Evolutionary conservation across 2,113 vertebrate species (phyloP).

Genomic region (Brachyhypopomus gauderio): DNA sequence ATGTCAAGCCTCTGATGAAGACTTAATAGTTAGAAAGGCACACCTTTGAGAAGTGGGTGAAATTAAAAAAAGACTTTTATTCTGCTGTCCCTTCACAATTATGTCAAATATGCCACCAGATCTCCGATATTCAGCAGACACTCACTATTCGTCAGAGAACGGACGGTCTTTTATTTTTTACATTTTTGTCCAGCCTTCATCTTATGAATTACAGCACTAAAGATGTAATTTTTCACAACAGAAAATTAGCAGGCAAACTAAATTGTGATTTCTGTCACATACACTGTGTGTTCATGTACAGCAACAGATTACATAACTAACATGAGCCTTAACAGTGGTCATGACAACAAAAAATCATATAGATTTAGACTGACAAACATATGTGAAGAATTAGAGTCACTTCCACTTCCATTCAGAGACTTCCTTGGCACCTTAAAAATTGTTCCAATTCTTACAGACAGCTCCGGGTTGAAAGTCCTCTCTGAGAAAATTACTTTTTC

Average conservation of each 20-base stretch:
- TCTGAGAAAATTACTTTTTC: slow-evolving; percentile 52
- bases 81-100: slow-evolving; percentile 28
- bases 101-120: slow-evolving; percentile 1
- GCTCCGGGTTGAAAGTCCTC: slow-evolving; percentile 7
- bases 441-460: not conserved
- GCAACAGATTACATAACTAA: not conserved
- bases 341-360: slow-evolving; percentile 9
- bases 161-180: not conserved
- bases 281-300: not conserved
- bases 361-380: slow-evolving; percentile 2
- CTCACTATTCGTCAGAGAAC: not conserved
- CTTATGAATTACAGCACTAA: not conserved
- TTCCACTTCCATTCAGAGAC: not conserved
- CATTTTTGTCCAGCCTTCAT: slow-evolving; percentile 2
- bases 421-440: slow-evolving; percentile 29
- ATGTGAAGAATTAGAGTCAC: not conserved
- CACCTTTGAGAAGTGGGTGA: not conserved
- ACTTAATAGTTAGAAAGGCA: not conserved
- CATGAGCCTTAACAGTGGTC: not conserved
- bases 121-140: not conserved
- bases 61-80: slow-evolving; percentile 48
- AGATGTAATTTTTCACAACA: slow-evolving; percentile 5
- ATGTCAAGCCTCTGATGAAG: not conserved
- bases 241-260: not conserved
- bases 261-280: not conserved